Percentiles rank a stretch among this genome's conserved stretches.
These are phyloP conservation scores for Gallirallus australis DNA, from an alignment of 2,797 vertebrate species.

Conservation along the genomic window DNA sequence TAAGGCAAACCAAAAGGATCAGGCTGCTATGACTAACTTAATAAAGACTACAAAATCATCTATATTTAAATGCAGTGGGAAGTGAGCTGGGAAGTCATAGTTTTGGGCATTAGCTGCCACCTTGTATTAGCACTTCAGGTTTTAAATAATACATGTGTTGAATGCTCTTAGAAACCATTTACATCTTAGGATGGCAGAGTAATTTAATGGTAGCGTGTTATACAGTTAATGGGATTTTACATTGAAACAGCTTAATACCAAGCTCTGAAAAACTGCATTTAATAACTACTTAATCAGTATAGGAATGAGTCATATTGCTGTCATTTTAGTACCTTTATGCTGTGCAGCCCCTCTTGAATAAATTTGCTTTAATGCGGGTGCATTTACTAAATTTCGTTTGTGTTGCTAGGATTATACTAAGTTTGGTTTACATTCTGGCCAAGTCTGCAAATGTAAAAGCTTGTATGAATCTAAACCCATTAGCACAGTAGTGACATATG, in stretches of 20 bases:
- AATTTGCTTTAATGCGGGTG: constrained; percentile 21
- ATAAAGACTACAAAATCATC: constrained; percentile 11
- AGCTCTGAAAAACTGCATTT: constrained; percentile 54
- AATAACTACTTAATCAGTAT: constrained; percentile 57
- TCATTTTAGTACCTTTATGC: constrained; percentile 50
- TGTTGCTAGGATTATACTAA: neutral
- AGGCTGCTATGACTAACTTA: constrained; percentile 16
- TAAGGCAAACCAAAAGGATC: constrained; percentile 1
- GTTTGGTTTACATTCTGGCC: constrained; percentile 41
- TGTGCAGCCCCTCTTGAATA: constrained; percentile 24
- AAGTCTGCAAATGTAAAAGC: constrained; percentile 23
- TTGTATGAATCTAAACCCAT: neutral
- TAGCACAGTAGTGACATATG: neutral
- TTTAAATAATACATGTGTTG: constrained; percentile 58
- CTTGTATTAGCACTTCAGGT: constrained; percentile 55
- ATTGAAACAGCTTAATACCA: constrained; percentile 57
- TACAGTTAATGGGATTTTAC: constrained; percentile 66
- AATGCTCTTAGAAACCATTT: constrained; percentile 61
- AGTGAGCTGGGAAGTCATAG: neutral
- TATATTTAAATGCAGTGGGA: constrained; percentile 11
- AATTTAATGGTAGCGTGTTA: constrained; percentile 37
- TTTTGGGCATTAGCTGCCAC: constrained; percentile 39
- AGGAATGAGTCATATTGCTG: constrained; percentile 61
- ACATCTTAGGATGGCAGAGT: constrained; percentile 26
- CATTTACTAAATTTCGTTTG: constrained; percentile 17